phyloP scores from a whole-genome alignment of 1,140 invertebrate genomes.

The Euura lappo region DNA sequence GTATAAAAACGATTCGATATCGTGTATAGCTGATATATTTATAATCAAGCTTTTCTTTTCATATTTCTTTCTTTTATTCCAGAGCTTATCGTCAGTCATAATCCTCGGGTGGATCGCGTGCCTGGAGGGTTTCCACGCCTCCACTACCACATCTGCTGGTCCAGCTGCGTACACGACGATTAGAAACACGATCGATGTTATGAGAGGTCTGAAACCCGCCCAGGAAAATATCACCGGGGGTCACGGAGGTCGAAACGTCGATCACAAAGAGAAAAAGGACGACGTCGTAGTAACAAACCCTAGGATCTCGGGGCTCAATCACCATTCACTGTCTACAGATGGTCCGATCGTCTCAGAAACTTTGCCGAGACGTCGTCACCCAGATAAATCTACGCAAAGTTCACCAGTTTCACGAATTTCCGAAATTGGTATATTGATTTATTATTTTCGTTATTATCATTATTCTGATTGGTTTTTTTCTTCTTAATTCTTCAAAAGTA shows the following conservation, averaged over 20 bases:
- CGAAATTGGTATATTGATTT: not conserved
- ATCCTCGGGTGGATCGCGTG: not conserved
- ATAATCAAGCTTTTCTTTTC: too few species aligned
- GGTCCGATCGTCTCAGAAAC: not conserved
- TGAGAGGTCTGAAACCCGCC: not conserved
- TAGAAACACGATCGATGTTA: conserved; percentile 3
- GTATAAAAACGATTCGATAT: too few species aligned
- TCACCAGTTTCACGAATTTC: not conserved
- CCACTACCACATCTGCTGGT: not conserved
- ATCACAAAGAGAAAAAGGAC: not conserved
- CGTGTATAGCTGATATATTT: too few species aligned
- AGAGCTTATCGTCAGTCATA: too few species aligned
- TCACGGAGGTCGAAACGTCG: conserved; percentile 1
- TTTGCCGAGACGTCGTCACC: not conserved
- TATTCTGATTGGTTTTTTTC: too few species aligned
- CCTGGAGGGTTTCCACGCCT: not conserved
- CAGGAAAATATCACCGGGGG: not conserved
- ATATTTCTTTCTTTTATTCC: too few species aligned
- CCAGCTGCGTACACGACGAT: not conserved
- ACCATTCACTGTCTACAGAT: not conserved
- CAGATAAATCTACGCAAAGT: not conserved
- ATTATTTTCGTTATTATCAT: not conserved
- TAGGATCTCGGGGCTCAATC: not conserved
- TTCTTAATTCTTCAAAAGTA: too few species aligned
- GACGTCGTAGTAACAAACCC: too few species aligned